phyloP scores from a whole-genome alignment of 1,140 invertebrate species.

The Eufriesea mexicana region DNA sequence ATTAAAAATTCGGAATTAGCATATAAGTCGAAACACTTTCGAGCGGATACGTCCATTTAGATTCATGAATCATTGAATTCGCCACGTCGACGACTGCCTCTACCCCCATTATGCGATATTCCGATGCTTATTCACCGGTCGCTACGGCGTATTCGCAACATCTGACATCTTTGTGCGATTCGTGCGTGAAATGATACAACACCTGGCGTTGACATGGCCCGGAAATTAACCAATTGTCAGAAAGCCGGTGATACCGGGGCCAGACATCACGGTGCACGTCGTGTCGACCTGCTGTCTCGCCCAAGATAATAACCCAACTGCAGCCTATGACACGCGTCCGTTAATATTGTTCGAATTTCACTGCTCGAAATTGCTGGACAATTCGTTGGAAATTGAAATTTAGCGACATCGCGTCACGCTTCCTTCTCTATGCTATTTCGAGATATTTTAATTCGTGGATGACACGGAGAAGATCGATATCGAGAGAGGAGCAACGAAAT shows the following conservation, averaged over 20 bases:
- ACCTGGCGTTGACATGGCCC: conserved; percentile 49
- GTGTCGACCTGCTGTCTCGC: background rate
- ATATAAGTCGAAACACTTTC: background rate
- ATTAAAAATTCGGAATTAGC: background rate
- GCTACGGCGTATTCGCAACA: conserved; percentile 27
- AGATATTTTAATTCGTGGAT: too few relatives aligned
- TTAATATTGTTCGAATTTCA: background rate
- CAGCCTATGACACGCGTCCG: background rate
- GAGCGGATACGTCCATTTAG: background rate
- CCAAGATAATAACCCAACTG: background rate
- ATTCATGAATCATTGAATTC: conserved; percentile 17
- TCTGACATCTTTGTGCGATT: conserved; percentile 48
- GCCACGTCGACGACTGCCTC: too few relatives aligned
- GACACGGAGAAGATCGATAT: too few relatives aligned
- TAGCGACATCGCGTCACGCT: background rate
- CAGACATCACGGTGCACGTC: conserved; percentile 8
- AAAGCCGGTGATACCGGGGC: background rate
- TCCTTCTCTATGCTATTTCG: too few relatives aligned
- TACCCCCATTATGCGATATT: conserved; percentile 4
- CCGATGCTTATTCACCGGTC: background rate
- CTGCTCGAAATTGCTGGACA: background rate
- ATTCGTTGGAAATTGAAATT: background rate
- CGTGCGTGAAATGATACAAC: conserved; percentile 32
- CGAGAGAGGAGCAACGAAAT: too few relatives aligned
- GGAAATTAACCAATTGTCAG: conserved; percentile 62